Evolutionary conservation across 2,888 invertebrate species (phyloP).

Genomic region (Homarus gammarus): DNA sequence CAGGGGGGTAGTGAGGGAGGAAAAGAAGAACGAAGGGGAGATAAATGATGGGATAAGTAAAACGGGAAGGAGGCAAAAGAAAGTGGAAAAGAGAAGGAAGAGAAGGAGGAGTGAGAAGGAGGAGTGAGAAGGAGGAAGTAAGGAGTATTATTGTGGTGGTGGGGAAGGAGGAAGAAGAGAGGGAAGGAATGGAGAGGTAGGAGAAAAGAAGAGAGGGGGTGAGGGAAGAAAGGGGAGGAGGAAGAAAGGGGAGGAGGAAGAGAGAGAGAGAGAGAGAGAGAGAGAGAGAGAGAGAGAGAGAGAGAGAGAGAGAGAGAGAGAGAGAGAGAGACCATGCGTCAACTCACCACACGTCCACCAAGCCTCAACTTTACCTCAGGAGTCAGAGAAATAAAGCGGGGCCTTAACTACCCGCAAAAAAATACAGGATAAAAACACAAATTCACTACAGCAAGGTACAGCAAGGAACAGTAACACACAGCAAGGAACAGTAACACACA

Average conservation of each 20-base stretch:
- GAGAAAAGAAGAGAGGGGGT: not conserved
- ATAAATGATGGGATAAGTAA: no score
- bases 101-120: not conserved
- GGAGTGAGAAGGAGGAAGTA: not conserved
- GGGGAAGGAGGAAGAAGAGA: not conserved
- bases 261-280: constrained; percentile 37
- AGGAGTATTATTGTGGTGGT: not conserved
- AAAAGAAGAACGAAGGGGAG: no score
- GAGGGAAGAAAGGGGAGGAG: constrained; percentile 2
- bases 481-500: no score
- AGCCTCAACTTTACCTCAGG: no score
- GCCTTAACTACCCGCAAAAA: no score
- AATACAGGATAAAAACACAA: no score
- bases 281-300: not conserved
- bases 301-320: no score
- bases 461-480: no score
- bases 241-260: constrained; percentile 11
- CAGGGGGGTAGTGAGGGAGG: constrained; percentile 9
- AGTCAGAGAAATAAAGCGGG: no score
- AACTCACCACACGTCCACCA: not conserved
- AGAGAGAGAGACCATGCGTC: not conserved
- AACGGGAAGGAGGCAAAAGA: no score
- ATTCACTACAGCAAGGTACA: no score
- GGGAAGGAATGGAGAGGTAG: not conserved
- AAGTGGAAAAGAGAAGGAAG: not conserved